A percentile compares a stretch with the other conserved stretches of the same genome.
Evolutionary conservation across 2,797 vertebrate species (phyloP).

Genomic region (Chloroceryle inda): DNA sequence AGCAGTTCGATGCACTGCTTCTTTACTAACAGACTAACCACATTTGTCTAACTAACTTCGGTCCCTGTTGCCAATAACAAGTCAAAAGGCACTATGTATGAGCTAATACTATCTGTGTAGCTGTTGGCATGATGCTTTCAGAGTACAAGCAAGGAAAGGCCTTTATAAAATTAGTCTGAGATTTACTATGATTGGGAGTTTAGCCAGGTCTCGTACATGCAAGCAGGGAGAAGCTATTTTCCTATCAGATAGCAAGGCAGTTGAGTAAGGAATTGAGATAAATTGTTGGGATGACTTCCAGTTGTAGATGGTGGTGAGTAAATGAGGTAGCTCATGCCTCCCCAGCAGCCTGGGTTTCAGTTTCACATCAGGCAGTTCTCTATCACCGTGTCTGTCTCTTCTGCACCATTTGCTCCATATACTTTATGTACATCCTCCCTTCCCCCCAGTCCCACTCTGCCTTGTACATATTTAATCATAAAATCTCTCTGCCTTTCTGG

Average conservation of each 20-base stretch:
- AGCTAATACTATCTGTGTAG: conserved; percentile 36
- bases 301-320: background rate
- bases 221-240: conserved; percentile 31
- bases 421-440: background rate
- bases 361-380: conserved; percentile 47
- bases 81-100: conserved; percentile 19
- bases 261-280: conserved; percentile 52
- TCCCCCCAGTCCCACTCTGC: background rate
- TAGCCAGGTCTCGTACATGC: background rate
- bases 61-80: background rate
- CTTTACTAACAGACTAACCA: background rate
- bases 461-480: conserved; percentile 47
- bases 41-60: background rate
- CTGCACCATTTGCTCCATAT: conserved; percentile 50
- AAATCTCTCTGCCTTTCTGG: conserved; percentile 5
- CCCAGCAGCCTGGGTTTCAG: conserved; percentile 19
- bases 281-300: conserved; percentile 55
- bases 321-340: conserved; percentile 47
- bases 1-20: background rate
- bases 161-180: conserved; percentile 62
- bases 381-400: background rate
- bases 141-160: background rate
- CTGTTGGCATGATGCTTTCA: conserved; percentile 42
- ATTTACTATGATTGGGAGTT: conserved; percentile 51
- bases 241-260: conserved; percentile 11